Percentiles rank a stretch among this genome's conserved stretches.
Evolutionary conservation across 1,140 invertebrate genomes (phyloP).

Genomic region (Hyles euphorbiae): DNA sequence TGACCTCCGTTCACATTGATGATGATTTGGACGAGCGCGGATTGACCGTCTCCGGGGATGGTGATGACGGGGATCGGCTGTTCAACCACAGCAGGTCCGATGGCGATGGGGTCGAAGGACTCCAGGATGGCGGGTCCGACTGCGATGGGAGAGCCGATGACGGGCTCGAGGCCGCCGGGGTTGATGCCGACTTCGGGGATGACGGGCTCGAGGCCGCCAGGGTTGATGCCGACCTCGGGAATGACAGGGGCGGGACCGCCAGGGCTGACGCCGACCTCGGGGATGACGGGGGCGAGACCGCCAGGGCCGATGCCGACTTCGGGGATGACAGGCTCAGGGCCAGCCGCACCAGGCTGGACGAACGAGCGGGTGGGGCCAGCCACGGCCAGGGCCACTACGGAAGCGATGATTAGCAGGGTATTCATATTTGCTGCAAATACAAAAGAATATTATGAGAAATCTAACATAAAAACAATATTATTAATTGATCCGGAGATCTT

Average conservation of each 20-base stretch:
- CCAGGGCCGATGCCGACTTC: slow-evolving; percentile 10
- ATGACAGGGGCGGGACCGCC: slow-evolving; percentile 7
- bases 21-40: slow-evolving; percentile 17
- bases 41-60: slow-evolving; percentile 11
- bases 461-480: too few species aligned
- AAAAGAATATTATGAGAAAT: too few species aligned
- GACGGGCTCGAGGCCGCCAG: slow-evolving; percentile 1
- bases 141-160: slow-evolving; percentile 7
- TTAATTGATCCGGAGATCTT: too few species aligned
- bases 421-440: slow-evolving; percentile 26
- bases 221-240: too few species aligned
- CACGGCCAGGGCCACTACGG: slow-evolving; percentile 25
- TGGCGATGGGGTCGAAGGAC: slow-evolving; percentile 11
- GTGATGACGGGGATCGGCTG: slow-evolving; percentile 11
- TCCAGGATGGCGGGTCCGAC: slow-evolving; percentile 22
- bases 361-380: slow-evolving; percentile 19
- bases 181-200: not conserved
- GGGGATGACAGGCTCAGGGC: slow-evolving; percentile 15
- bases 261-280: slow-evolving; percentile 6
- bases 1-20: not conserved
- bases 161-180: slow-evolving; percentile 1
- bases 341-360: slow-evolving; percentile 15
- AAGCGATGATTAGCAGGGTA: slow-evolving; percentile 22
- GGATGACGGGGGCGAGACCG: slow-evolving; percentile 17
- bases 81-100: slow-evolving; percentile 22